A percentile compares a stretch with the other conserved stretches of the same genome.
These are phyloP conservation scores for Triops cancriformis DNA, from an alignment of 1,140 invertebrate genomes.

Conservation along the genomic window DNA sequence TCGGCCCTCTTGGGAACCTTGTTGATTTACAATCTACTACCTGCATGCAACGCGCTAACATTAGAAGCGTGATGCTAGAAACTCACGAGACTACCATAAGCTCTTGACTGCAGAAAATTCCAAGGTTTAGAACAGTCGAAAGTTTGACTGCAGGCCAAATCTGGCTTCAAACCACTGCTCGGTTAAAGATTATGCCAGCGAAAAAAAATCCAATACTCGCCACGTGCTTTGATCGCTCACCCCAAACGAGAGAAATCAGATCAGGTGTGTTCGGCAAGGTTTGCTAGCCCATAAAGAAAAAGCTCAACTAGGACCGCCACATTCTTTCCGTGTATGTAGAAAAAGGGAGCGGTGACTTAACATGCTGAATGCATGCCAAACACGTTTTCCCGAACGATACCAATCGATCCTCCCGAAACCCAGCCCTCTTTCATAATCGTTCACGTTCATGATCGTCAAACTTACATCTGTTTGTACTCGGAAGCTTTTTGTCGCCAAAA, in stretches of 20 bases:
- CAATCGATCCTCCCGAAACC: not conserved
- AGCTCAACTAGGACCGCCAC: not conserved
- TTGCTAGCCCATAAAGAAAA: not conserved
- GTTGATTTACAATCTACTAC: not conserved
- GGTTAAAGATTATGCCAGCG: too few species aligned
- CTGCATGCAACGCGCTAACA: not conserved
- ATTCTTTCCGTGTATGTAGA: not conserved
- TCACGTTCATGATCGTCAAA: not conserved
- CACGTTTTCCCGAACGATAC: not conserved
- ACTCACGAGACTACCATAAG: not conserved
- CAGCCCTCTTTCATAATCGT: not conserved
- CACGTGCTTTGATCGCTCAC: not conserved
- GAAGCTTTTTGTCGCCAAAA: conserved; percentile 26
- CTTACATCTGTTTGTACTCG: conserved; percentile 25
- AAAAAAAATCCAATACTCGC: not conserved
- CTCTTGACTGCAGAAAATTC: not conserved
- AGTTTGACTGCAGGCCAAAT: not conserved
- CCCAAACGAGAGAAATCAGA: not conserved
- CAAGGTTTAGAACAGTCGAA: not conserved
- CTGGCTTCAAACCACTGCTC: not conserved
- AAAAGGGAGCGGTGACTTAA: not conserved
- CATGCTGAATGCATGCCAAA: not conserved
- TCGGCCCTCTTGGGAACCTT: not conserved
- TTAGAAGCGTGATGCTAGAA: not conserved
- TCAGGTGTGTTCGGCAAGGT: not conserved